These are phyloP conservation scores for Baccha elongata DNA, from an alignment of 2,888 invertebrate species.

Conservation along the genomic window DNA sequence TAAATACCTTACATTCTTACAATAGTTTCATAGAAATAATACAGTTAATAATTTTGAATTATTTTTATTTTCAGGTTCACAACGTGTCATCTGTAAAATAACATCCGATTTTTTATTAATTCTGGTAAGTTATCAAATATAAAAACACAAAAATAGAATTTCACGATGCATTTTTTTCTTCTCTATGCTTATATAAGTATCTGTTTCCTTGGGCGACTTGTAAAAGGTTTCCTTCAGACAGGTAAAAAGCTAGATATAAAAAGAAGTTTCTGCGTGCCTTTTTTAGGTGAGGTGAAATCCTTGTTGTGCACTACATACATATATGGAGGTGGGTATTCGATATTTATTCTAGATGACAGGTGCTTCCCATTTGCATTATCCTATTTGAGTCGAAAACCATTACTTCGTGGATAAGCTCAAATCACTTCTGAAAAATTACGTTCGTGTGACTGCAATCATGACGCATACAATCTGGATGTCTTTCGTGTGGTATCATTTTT, in stretches of 20 bases:
- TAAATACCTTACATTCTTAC: too few relatives aligned
- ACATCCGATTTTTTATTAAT: background rate
- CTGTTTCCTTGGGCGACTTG: too few relatives aligned
- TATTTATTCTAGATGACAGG: constrained; percentile 8
- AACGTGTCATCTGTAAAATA: constrained; percentile 4
- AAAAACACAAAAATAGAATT: too few relatives aligned
- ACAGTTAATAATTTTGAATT: background rate
- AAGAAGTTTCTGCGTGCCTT: background rate
- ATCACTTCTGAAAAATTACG: constrained; percentile 19
- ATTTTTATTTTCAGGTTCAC: background rate
- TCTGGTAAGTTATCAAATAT: constrained; percentile 8
- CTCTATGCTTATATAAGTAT: too few relatives aligned
- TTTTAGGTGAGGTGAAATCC: background rate
- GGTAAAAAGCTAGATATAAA: background rate
- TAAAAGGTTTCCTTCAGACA: background rate
- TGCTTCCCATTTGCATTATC: constrained; percentile 50
- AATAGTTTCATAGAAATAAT: too few relatives aligned
- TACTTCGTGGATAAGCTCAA: constrained; percentile 30
- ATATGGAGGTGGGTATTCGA: background rate
- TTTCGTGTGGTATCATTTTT: constrained; percentile 17
- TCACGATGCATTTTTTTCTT: too few relatives aligned
- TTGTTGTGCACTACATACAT: background rate
- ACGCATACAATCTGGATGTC: constrained; percentile 1
- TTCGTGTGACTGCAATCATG: constrained; percentile 13
- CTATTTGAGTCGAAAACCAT: constrained; percentile 40